A percentile compares a stretch with the other conserved stretches of the same genome.
Evolutionary conservation across 2,888 invertebrate genomes (phyloP).

Genomic region (Micoletzkya japonica): DNA sequence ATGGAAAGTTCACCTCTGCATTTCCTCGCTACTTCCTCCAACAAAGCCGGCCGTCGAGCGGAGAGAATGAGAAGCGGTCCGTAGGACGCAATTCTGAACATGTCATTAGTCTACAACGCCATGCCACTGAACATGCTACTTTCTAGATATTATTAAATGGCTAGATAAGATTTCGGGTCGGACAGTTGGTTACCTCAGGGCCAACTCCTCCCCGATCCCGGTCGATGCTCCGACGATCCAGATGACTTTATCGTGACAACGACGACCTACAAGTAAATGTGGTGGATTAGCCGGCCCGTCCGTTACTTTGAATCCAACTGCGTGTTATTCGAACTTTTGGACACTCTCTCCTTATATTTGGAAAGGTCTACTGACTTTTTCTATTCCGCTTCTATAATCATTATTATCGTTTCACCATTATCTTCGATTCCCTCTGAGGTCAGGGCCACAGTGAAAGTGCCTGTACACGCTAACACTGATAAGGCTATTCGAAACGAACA

Average conservation of each 20-base stretch:
- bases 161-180: not conserved
- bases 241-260: slow-evolving; percentile 11
- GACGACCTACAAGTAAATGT: not conserved
- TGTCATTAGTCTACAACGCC: not conserved
- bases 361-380: too few relatives aligned
- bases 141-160: not conserved
- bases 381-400: too few relatives aligned
- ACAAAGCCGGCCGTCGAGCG: not conserved
- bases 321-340: too few relatives aligned
- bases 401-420: too few relatives aligned
- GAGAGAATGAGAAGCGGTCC: slow-evolving; percentile 25
- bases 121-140: not conserved
- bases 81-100: slow-evolving; percentile 2
- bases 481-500: too few relatives aligned
- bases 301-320: too few relatives aligned
- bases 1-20: slow-evolving; percentile 1
- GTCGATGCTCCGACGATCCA: slow-evolving; percentile 19
- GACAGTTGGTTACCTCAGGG: slow-evolving; percentile 5
- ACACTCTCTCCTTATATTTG: too few relatives aligned
- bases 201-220: slow-evolving; percentile 22
- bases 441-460: too few relatives aligned
- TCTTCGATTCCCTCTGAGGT: too few relatives aligned
- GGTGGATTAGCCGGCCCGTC: too few relatives aligned
- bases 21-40: slow-evolving; percentile 8
- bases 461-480: too few relatives aligned